Percentiles rank a stretch among this genome's conserved stretches.
Conservation (phyloP, 1,140 invertebrate genomes). For the Anoplolepis gracilipes region DNA sequence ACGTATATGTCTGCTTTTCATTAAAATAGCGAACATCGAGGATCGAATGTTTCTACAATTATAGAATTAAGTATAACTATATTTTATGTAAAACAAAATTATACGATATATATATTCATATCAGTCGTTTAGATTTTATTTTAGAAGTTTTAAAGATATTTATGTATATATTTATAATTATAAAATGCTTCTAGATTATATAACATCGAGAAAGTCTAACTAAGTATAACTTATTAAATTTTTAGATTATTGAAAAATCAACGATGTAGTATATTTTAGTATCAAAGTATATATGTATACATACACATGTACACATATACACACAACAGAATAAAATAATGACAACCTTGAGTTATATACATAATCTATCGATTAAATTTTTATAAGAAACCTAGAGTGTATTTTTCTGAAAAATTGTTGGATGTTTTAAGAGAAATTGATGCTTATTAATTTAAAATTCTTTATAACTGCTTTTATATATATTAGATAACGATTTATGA, state of each 20-base stretch:
- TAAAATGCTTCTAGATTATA: neutral
- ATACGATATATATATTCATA: neutral
- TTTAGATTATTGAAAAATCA: conserved; percentile 12
- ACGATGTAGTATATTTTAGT: neutral
- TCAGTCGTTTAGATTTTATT: neutral
- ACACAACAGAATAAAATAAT: neutral
- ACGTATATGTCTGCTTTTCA: neutral
- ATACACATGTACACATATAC: neutral
- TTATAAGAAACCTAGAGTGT: conserved; percentile 4
- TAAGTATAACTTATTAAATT: neutral
- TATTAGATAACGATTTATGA: neutral
- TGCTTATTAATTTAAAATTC: conserved; percentile 30
- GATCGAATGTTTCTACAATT: conserved; percentile 4
- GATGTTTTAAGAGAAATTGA: conserved; percentile 10
- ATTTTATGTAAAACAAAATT: conserved; percentile 15
- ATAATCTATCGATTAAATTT: conserved; percentile 24
- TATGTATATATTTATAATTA: neutral
- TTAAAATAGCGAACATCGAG: conserved; percentile 14
- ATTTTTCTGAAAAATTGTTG: conserved; percentile 33
- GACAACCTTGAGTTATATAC: neutral
- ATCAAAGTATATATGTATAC: neutral
- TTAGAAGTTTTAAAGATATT: neutral
- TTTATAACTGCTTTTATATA: conserved; percentile 21
- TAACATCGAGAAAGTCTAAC: neutral
- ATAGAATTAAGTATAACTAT: neutral